Evolutionary conservation across 2,888 invertebrate species (phyloP).

Genomic region (Leptopilina syphax): DNA sequence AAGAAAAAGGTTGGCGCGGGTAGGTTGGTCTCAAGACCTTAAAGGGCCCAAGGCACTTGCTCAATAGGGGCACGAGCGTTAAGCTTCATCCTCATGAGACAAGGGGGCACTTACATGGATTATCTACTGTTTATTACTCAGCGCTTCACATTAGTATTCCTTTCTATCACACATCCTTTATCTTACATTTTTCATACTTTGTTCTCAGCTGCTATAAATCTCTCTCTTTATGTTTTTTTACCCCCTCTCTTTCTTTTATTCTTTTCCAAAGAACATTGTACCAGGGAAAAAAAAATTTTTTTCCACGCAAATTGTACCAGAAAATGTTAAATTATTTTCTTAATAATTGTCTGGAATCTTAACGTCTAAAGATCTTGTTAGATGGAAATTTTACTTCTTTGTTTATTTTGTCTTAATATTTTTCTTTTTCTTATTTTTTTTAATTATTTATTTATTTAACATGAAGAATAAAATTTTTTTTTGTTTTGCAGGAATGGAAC

Average conservation of each 20-base stretch:
- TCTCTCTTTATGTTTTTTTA: not conserved
- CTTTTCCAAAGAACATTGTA: not conserved
- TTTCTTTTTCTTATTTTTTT: too few relatives aligned
- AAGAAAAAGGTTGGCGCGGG: constrained; percentile 1
- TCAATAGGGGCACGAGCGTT: constrained; percentile 25
- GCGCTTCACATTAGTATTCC: constrained; percentile 28
- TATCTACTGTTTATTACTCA: constrained; percentile 38
- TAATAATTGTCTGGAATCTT: too few relatives aligned
- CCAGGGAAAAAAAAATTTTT: not conserved
- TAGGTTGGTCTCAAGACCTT: constrained; percentile 32
- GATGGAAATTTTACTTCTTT: too few relatives aligned
- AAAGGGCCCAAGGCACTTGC: constrained; percentile 22
- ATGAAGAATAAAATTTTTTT: too few relatives aligned
- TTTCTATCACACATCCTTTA: constrained; percentile 23
- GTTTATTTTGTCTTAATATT: too few relatives aligned
- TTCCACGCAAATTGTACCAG: too few relatives aligned
- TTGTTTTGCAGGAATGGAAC: too few relatives aligned
- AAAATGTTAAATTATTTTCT: too few relatives aligned
- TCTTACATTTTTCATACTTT: constrained; percentile 29
- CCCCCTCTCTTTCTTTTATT: not conserved
- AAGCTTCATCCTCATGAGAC: constrained; percentile 37
- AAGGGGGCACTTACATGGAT: constrained; percentile 35
- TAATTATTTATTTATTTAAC: too few relatives aligned
- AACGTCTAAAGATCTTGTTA: too few relatives aligned
- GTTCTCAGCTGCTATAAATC: constrained; percentile 2